Base-by-base conservation (phyloP, 2,797 vertebrate genomes). In the Steatocranus sp. region DNA sequence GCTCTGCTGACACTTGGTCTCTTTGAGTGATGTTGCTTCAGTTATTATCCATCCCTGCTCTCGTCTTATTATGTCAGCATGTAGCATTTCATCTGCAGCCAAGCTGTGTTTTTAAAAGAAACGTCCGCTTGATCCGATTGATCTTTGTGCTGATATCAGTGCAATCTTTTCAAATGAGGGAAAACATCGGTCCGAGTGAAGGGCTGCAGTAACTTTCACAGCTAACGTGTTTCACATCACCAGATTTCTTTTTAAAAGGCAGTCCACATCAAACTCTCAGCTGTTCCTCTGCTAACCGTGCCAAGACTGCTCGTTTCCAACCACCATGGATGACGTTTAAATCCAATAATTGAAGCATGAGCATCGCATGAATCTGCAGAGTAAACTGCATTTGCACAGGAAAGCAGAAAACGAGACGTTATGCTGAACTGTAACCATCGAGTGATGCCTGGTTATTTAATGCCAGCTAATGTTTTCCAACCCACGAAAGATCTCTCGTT, bases 21-120 rank as follows among this genome's bases (percentile, higher is more conserved):
- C 49, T 84, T 82, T 86, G 78, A 84, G 56, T 75, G 81, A 88
- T 70, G 63, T 87, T 82, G 73, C 83, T 79, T 90, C 75, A 87
- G 75, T 74, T 79, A 32, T 82, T 43, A 54, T 77, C 63, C 73
- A 20, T 66, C 23, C 58, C 61, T 6, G 6, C 27, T 8, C 18
- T 41, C 34, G 14, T 48, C 23, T 49, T 11, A 53, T 51, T 41
- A 25, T 25, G 50, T 48, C 46, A 12, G 46, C 32, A 41, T 3
- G 51, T 4, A 75, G 12, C n/a, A 20, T 83, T 43, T 75, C 15
- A 7, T 56, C 23, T 51, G 41, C 20, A 8, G 54, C 11, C 12
- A 10, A 80, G 10, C 36, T 49, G 2, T 43, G 68, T 41, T 43
- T 78, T 46, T 7, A 51, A 63, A 68, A 32, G 17, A 30, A 82